A percentile compares a stretch with the other conserved stretches of the same genome.
These are phyloP conservation scores for Phortica variegata DNA, from an alignment of 1,140 invertebrate genomes.

Conservation along the genomic window DNA sequence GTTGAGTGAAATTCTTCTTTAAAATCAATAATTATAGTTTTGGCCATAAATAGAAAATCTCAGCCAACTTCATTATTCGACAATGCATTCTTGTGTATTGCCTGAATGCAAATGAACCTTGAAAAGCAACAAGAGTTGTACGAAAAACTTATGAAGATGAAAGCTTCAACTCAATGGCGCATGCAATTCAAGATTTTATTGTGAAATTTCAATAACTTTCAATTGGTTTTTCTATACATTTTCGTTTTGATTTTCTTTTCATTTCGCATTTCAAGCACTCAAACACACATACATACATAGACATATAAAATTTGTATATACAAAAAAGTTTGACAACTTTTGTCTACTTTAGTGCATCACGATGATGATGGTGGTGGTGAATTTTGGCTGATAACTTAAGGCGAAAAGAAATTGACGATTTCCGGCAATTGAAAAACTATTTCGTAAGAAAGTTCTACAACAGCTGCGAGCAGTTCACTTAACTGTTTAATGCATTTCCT, in stretches of 20 bases:
- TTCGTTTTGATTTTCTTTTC: conserved; percentile 19
- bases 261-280: too few species aligned
- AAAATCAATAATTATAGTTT: too few species aligned
- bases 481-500: background rate
- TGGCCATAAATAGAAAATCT: too few species aligned
- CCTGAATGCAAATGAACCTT: conserved; percentile 26
- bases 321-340: conserved; percentile 33
- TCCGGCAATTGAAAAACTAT: conserved; percentile 23
- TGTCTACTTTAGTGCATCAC: too few species aligned
- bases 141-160: conserved; percentile 40
- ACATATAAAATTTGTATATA: conserved; percentile 36
- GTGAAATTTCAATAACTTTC: conserved; percentile 55
- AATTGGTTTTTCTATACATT: conserved; percentile 51
- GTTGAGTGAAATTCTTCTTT: too few species aligned
- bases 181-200: conserved; percentile 54
- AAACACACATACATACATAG: too few species aligned
- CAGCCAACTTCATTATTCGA: too few species aligned
- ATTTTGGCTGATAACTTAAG: conserved; percentile 3
- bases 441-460: conserved; percentile 16
- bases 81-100: too few species aligned
- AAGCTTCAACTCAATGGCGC: conserved; percentile 51
- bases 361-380: too few species aligned
- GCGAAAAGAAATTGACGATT: conserved; percentile 34
- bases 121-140: conserved; percentile 13
- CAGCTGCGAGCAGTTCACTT: too few species aligned